phyloP scores from a whole-genome alignment of 2,797 vertebrate genomes.

The Echiichthys vipera region DNA sequence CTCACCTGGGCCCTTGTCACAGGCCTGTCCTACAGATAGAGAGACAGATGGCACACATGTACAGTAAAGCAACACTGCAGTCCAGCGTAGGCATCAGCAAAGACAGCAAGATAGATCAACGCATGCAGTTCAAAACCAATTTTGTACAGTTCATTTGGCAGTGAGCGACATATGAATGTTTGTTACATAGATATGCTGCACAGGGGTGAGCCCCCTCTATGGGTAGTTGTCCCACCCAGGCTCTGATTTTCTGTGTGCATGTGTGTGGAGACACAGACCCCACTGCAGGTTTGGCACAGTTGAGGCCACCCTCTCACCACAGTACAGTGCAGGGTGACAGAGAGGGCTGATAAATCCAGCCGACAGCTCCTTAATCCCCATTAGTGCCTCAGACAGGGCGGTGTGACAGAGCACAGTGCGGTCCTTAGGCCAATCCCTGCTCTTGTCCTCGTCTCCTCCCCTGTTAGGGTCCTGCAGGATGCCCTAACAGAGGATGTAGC shows the following conservation, averaged over 20 bases:
- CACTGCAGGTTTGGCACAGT: slow-evolving; percentile 41
- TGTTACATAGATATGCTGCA: slow-evolving; percentile 71
- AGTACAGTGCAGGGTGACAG: slow-evolving; percentile 56
- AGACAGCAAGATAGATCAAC: slow-evolving; percentile 75
- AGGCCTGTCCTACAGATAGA: slow-evolving; percentile 54
- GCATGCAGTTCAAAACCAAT: slow-evolving; percentile 80
- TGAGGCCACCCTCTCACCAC: slow-evolving; percentile 46
- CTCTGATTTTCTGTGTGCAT: slow-evolving; percentile 50
- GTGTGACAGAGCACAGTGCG: slow-evolving; percentile 55
- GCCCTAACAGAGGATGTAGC: slow-evolving; percentile 43
- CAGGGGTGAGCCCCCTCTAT: slow-evolving; percentile 39
- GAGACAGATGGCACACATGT: slow-evolving; percentile 70
- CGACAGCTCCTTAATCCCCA: slow-evolving; percentile 75
- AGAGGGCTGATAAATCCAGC: slow-evolving; percentile 62
- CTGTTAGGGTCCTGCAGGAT: slow-evolving; percentile 48
- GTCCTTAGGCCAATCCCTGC: slow-evolving; percentile 56
- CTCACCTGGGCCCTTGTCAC: slow-evolving; percentile 28
- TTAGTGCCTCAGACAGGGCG: slow-evolving; percentile 62
- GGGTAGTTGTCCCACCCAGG: slow-evolving; percentile 32
- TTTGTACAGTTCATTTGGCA: slow-evolving; percentile 82
- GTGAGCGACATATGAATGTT: slow-evolving; percentile 76
- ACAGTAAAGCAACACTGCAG: slow-evolving; percentile 75
- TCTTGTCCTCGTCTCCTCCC: slow-evolving; percentile 52
- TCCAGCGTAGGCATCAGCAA: slow-evolving; percentile 70
- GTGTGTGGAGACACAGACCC: slow-evolving; percentile 48